phyloP scores from a whole-genome alignment of 2,888 invertebrate genomes.

The Ectobius pallidus region DNA sequence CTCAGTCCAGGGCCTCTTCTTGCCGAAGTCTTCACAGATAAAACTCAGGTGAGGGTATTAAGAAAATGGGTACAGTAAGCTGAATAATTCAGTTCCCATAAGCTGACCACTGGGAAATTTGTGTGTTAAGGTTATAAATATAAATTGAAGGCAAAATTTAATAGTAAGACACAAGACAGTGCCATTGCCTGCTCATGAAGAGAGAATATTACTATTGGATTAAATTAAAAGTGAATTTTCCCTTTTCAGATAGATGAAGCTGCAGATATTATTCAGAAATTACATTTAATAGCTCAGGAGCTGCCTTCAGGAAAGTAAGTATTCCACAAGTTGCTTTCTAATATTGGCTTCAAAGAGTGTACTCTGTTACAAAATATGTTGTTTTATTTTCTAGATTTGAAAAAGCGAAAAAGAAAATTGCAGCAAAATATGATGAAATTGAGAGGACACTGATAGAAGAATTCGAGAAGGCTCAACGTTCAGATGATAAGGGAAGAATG shows the following conservation, averaged over 20 bases:
- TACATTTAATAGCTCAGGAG: conserved; percentile 95
- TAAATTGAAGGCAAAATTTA: too few species aligned
- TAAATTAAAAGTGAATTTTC: too few species aligned
- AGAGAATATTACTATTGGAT: too few species aligned
- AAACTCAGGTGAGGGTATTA: conserved; percentile 68
- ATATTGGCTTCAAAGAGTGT: too few species aligned
- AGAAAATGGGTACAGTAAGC: not conserved
- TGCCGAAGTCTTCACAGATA: conserved; percentile 86
- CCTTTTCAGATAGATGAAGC: conserved; percentile 88
- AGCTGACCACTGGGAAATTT: too few species aligned
- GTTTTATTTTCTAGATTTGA: conserved; percentile 64
- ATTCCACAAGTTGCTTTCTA: conserved; percentile 26
- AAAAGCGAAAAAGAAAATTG: conserved; percentile 83
- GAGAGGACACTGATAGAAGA: conserved; percentile 91
- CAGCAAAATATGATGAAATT: conserved; percentile 87
- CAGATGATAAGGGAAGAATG: conserved; percentile 87
- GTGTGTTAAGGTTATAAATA: too few species aligned
- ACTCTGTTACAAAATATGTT: not conserved
- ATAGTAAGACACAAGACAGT: too few species aligned
- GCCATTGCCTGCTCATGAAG: too few species aligned
- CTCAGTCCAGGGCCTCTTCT: conserved; percentile 83
- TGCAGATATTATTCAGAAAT: conserved; percentile 96
- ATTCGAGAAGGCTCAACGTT: conserved; percentile 87
- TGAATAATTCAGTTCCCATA: too few species aligned
- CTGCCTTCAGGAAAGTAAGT: conserved; percentile 79